Evolutionary conservation across 2,797 vertebrate species (phyloP), one percentile per base, ranked within the genome.

Genomic region (Yasuhikotakia modesta): DNA sequence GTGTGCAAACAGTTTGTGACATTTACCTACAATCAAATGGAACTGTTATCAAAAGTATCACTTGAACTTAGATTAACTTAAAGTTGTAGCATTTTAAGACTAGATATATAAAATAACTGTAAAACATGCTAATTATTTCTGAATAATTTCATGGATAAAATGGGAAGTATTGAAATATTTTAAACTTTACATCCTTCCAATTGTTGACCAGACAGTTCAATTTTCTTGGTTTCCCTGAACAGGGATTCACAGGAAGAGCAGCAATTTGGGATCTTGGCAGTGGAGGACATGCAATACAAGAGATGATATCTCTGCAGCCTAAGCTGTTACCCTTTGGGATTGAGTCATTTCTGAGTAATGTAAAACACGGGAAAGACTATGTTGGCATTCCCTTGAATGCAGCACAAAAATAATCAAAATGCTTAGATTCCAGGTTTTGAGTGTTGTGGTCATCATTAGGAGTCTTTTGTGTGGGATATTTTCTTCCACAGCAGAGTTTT

Each of bases 381-480:
- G 19, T 58, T 32, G 24, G 66, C 35, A 58, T 32, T 58, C 35
- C 45, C 22, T 21, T n/a, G 19, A 30, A 76, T 21, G 4, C 52
- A 21, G 64, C 32, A 22, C 21, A n/a, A 57, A 74, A 53, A 53
- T 43, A 43, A 64, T 39, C 50, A 43, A 14, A 57, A 4, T 19
- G 46, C 30, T 66, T 19, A 8, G 35, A 39, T 57, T 66, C 35
- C 8, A 35, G 19, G 53, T 45, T 43, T 43, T 52, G 22, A 14
- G 14, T 10, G 12, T 57, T 43, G 22, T 81, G 83, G n/a, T n/a
- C n/a, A n/a, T 90, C 90, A 80, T 87, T 95, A 96, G 0, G 97
- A 98, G 85, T 99, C 98, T 87, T 97, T 99, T 0, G 96, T 98
- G 73, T 99, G 96, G n/a, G 98, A 99, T 85, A 99, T 99, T 88